phyloP scores from a whole-genome alignment of 2,797 vertebrate species.

The Emys orbicularis region DNA sequence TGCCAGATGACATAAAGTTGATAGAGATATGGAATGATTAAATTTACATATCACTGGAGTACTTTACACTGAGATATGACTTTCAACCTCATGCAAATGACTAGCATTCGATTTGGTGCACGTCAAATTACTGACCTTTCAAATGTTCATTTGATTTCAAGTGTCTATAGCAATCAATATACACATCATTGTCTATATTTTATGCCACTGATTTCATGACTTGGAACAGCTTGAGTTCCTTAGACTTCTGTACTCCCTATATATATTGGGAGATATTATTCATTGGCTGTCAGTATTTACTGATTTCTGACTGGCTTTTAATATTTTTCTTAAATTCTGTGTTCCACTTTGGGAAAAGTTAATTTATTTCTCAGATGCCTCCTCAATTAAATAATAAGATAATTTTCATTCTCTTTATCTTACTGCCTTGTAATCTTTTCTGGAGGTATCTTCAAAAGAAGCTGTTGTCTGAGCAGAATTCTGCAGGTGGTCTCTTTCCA shows the following conservation, averaged over 20 bases:
- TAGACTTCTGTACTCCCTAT: conserved; percentile 19
- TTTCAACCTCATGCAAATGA: conserved; percentile 86
- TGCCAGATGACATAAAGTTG: conserved; percentile 59
- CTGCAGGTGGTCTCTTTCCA: not conserved
- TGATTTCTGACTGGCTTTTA: conserved; percentile 50
- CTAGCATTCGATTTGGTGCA: conserved; percentile 80
- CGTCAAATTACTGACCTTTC: conserved; percentile 87
- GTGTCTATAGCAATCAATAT: conserved; percentile 71
- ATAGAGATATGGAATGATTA: conserved; percentile 51
- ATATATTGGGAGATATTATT: conserved; percentile 42
- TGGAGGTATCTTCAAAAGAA: not conserved
- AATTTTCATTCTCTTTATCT: conserved; percentile 60
- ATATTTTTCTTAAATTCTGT: conserved; percentile 40
- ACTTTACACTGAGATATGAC: conserved; percentile 84
- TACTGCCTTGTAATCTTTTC: conserved; percentile 47
- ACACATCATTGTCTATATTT: conserved; percentile 73
- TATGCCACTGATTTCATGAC: conserved; percentile 64
- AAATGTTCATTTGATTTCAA: conserved; percentile 78
- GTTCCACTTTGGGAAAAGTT: conserved; percentile 55
- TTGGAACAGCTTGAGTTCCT: conserved; percentile 52
- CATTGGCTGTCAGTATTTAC: not conserved
- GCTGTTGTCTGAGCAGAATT: not conserved
- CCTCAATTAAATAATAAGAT: conserved; percentile 67
- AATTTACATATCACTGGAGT: conserved; percentile 77
- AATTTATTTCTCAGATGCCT: conserved; percentile 39